Base-by-base conservation (phyloP, 2,888 invertebrate genomes). In the Hirtodrosophila alboralis region DNA sequence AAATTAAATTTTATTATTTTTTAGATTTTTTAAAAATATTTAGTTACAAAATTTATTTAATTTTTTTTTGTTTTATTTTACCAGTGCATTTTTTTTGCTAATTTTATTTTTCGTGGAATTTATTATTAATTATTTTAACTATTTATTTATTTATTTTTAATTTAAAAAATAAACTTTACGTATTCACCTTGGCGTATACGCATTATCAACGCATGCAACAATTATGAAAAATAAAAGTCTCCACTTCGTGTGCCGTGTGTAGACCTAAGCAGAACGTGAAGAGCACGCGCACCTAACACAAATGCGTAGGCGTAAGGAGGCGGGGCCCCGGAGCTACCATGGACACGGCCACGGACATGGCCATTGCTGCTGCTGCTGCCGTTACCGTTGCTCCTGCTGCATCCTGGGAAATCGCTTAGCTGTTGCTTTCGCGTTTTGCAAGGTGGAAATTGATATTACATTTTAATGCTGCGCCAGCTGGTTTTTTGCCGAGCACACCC, bases 391-490 rank as follows among this genome's bases (percentile, higher is more conserved):
- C n/a, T n/a, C n/a, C n/a, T 61, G 75, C 83, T 85, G 81, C 81
- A 81, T 79, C 84, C 81, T 85, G 81, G 81, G 84, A 85, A 79
- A 85, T 74, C 84, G 81, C 69, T 83, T 81, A 85, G 81, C 85
- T 81, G 81, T 81, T 81, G 81, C 81, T 85, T 84, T 54, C 48
- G 77, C 81, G 68, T 68, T 66, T 73, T 67, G 80, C 73, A 86
- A 84, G 83, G 83, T 84, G 77, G 81, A 84, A 84, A 84, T 83
- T 85, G 86, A 83, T 83, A 81, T 81, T 85, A 85, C 81, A 85
- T 81, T 85, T 83, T 83, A 83, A 85, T 83, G 85, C 85, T 83
- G 80, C 67, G 79, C 85, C 84, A 79, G 79, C 79, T 79, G 79
- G 79, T 71, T 66, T 68, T 54, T 43, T 45, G 26, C 30, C 37